These are phyloP conservation scores for Apodemus sylvaticus DNA, from an alignment of 2,113 vertebrate genomes.

Conservation along the genomic window DNA sequence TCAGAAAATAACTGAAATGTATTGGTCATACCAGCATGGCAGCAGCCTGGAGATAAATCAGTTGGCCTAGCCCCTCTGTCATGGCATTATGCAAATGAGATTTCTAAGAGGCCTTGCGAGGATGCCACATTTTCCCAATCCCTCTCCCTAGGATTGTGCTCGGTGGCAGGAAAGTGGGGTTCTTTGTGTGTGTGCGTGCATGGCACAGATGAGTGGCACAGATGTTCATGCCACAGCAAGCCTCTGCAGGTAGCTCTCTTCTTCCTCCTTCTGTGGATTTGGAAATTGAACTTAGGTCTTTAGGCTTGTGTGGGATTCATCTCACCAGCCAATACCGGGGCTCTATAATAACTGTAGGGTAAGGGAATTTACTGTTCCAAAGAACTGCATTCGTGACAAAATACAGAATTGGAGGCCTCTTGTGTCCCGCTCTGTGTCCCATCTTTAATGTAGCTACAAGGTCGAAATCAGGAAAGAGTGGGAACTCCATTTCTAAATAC, in stretches of 20 bases:
- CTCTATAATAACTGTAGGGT: not conserved
- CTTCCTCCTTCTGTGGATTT: not conserved
- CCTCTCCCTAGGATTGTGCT: constrained; percentile 29
- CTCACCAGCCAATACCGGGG: not conserved
- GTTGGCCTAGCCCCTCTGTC: not conserved
- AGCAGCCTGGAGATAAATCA: not conserved
- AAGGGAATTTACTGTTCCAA: not conserved
- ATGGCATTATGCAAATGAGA: not conserved
- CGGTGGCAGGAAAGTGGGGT: not conserved
- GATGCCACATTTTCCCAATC: not conserved
- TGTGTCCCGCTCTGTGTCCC: not conserved
- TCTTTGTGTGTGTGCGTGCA: not conserved
- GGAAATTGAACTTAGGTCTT: not conserved
- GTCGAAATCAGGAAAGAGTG: not conserved
- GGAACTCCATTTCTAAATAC: not conserved
- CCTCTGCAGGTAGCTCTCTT: not conserved
- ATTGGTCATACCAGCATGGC: not conserved
- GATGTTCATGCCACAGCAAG: not conserved
- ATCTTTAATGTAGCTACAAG: not conserved
- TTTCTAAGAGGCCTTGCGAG: not conserved
- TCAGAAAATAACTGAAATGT: constrained; percentile 48
- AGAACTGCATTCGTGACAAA: not conserved
- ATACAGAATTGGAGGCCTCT: not conserved
- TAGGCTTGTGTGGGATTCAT: not conserved
- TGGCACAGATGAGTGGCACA: too few relatives aligned